Conservation (phyloP, 2,888 invertebrate species). For the Agriopis aurantiaria region DNA sequence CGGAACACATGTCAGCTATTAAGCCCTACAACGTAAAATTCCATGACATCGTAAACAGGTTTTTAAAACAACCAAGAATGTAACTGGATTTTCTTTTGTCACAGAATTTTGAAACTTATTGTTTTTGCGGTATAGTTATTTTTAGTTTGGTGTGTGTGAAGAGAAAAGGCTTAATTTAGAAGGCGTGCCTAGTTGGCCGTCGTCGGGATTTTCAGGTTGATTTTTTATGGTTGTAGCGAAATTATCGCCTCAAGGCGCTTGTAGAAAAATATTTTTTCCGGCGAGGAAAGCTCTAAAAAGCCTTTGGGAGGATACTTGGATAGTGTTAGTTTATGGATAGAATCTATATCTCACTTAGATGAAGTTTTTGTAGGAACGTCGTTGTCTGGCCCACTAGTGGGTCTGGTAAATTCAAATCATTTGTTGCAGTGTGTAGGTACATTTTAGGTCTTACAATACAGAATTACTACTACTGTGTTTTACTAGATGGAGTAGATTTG, state of each 20-base stretch:
- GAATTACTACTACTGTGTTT: not conserved
- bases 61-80: constrained; percentile 64
- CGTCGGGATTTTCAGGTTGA: constrained; percentile 78
- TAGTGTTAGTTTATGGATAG: constrained; percentile 26
- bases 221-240: constrained; percentile 79
- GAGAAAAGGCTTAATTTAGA: constrained; percentile 80
- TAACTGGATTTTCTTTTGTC: constrained; percentile 17
- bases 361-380: constrained; percentile 13
- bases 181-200: constrained; percentile 83
- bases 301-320: constrained; percentile 4
- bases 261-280: constrained; percentile 65
- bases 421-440: too few relatives aligned
- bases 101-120: constrained; percentile 46
- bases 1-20: constrained; percentile 61
- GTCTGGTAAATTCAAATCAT: not conserved
- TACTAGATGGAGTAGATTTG: not conserved
- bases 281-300: constrained; percentile 27
- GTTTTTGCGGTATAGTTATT: constrained; percentile 36
- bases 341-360: constrained; percentile 14
- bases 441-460: too few relatives aligned
- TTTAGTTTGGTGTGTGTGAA: constrained; percentile 42
- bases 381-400: not conserved
- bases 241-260: constrained; percentile 71
- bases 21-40: constrained; percentile 78
- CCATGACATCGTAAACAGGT: constrained; percentile 76